Base-by-base conservation (phyloP, 2,113 vertebrate species). In the Zosterops borbonicus region DNA sequence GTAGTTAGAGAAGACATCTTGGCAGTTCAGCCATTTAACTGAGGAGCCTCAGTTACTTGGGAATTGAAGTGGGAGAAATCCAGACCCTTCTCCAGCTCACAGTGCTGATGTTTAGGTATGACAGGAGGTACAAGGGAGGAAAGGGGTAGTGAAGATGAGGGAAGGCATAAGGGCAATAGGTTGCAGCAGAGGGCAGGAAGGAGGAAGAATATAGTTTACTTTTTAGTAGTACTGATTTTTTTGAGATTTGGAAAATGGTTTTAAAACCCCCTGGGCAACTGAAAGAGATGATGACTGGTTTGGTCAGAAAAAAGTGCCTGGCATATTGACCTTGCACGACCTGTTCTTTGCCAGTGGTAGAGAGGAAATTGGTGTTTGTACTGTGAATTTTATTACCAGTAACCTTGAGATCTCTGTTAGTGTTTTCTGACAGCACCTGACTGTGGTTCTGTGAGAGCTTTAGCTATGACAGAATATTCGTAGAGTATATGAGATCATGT, bases 281-380 rank as follows among this genome's bases (percentile, higher is more conserved):
- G 77, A 71, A 78, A 75, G 42, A 39, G 18, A 2, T 44, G 27
- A n/a, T 56, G 4, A 16, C 21, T 85, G 28, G 9, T 55, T 37
- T 89, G 49, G 21, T 60, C 0, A 3, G 49, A 14, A 68, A 71
- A 65, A 74, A 11, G 13, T 50, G 12, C 12, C 31, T 74, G 58
- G 12, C 5, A 35, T 65, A 14, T 27, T 81, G n/a, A 35, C 39
- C 35, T 73, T 59, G 12, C 1, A 5, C 0, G 0, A 19, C 49
- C 21, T 81, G 62, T 80, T 73, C 23, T 77, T 90, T 90, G 59
- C 39, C 14, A 70, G 27, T 23, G 27, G n/a, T 35, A 59, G 41
- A 55, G 39, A 82, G 5, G 59, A 86, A 88, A 55, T 42, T 4
- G 2, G 9, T 63, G 55, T 33, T 31, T 67, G 41, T 12, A 1